Base-by-base conservation (phyloP, 2,113 vertebrate species). In the Geococcyx californianus region DNA sequence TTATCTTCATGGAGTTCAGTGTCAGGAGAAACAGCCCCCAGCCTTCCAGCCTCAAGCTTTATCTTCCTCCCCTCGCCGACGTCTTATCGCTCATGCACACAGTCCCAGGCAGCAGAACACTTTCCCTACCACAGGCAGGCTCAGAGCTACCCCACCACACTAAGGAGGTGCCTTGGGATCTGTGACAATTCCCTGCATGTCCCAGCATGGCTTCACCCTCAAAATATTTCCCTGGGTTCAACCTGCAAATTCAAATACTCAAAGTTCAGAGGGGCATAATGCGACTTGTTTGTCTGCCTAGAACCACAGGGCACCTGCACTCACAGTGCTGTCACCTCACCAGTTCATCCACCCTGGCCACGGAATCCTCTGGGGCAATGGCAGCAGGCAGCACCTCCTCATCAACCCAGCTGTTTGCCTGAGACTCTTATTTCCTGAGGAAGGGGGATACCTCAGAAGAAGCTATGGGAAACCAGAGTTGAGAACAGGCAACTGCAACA, bases 1-100 rank as follows among this genome's bases (percentile, higher is more conserved):
- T 47, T 2, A 3, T 26, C 24, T 64, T 73, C 29, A 25, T 3
- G 19, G 20, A 44, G 63, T 6, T 52, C 62, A 23, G 29, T 34
- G 79, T 51, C 26, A 34, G 26, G 16, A 72, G 55, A 24, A 63
- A 59, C 20, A 58, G 13, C 77, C 68, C 25, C 33, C 69, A 56
- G 5, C 21, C n/a, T 31, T 49, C 62, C 56, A 59, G 16, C 11
- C 74, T 86, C 26, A 59, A 16, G 59, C 54, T 80, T 66, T 42
- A 66, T 36, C 86, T 80, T 36, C 54, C 26, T 2, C 1, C 58
- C 67, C 52, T 3, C 2, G 4, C 51, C 21, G 74, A 24, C 0
- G 1, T 4, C 28, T 20, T 45, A 16, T 42, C 26, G 0, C 33
- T 15, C 1, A 1, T 0, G 3, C 45, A 13, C 73, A 11, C 5